Percentiles rank a stretch among this genome's conserved stretches.
These are phyloP conservation scores for Argyrosomus regius DNA, from an alignment of 2,797 vertebrate genomes.

Conservation along the genomic window DNA sequence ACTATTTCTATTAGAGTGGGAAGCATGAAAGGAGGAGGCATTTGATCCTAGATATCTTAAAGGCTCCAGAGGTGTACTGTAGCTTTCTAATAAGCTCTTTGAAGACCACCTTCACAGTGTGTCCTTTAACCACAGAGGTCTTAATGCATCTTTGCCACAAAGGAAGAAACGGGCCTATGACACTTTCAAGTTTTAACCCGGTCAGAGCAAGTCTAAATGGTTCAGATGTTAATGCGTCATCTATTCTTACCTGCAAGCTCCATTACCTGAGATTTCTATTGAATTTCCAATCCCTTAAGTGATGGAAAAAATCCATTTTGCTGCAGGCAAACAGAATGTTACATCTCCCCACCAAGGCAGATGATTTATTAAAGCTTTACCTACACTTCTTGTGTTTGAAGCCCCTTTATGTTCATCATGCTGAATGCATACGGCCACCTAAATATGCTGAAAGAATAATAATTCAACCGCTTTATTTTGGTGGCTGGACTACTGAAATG, in stretches of 20 bases:
- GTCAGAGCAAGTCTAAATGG: slow-evolving; percentile 45
- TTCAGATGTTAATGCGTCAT: slow-evolving; percentile 42
- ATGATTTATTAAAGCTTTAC: background rate
- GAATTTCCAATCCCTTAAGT: background rate
- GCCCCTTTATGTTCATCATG: background rate
- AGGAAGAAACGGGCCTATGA: slow-evolving; percentile 27
- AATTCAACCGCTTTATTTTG: background rate
- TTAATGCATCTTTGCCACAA: slow-evolving; percentile 63
- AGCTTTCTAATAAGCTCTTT: slow-evolving; percentile 76
- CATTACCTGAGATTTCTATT: slow-evolving; percentile 20
- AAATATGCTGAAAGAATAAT: background rate
- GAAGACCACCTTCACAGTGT: slow-evolving; percentile 76
- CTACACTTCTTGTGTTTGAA: background rate
- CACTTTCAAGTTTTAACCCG: slow-evolving; percentile 35
- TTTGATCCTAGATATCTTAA: slow-evolving; percentile 82
- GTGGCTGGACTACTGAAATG: background rate
- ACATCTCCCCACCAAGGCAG: background rate
- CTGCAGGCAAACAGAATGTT: background rate
- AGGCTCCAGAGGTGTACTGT: slow-evolving; percentile 76
- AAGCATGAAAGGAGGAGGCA: slow-evolving; percentile 60
- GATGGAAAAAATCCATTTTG: slow-evolving; percentile 22
- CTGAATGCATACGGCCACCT: no score
- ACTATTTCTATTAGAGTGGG: slow-evolving; percentile 54
- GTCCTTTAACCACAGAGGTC: slow-evolving; percentile 60
- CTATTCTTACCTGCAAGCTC: slow-evolving; percentile 27